Base-by-base conservation (phyloP, 2,888 invertebrate species). In the Polylopha cassiicola region DNA sequence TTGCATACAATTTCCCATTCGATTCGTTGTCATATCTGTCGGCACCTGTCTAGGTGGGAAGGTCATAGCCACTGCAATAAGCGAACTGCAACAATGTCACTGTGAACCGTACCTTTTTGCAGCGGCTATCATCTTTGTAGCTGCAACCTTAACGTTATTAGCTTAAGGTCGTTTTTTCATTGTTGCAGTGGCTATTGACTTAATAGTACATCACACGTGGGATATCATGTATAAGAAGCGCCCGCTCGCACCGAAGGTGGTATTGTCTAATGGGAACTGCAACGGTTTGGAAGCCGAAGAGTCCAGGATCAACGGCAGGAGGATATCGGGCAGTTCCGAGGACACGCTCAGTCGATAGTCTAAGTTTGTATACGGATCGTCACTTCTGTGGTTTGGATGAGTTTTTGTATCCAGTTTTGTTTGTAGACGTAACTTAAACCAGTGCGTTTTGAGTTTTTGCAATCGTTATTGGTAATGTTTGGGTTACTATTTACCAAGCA, bases 141-240 rank as follows among this genome's bases (percentile, higher is more conserved):
- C 79, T 74, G 79, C 81, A 57, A 39, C 24, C 26, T 37, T 27
- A 46, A 52, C 50, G 43, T 55, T 41, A 54, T 37, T 11, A 18
- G 43, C 47, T 73, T 80, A 82, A 79, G 74, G n/a, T n/a, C n/a
- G n/a, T n/a, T n/a, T n/a, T n/a, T n/a, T n/a, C n/a, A n/a, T n/a
- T 90, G 89, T 93, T 95, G 88, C 94, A 98, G 99, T 99, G 90
- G 99, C 99, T 87, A 98, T 99, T 88, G 97, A 98, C 88, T 91
- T 99, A 84, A 98, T 99, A 87, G 98, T 98, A 65, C 97, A 98
- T 85, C 98, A 99, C 90, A 98, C 99, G 87, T 93, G 97, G 91
- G 98, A 98, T 87, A 92, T 97, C 69, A 92, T 98, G 87, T 92
- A 82, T 65, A 85, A 82, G 80, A 85, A 80, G 65, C 65, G 75